Evolutionary conservation across 2,113 vertebrate genomes (phyloP), one percentile per base, ranked within the genome.

Genomic region (Melanerpes formicivorus): DNA sequence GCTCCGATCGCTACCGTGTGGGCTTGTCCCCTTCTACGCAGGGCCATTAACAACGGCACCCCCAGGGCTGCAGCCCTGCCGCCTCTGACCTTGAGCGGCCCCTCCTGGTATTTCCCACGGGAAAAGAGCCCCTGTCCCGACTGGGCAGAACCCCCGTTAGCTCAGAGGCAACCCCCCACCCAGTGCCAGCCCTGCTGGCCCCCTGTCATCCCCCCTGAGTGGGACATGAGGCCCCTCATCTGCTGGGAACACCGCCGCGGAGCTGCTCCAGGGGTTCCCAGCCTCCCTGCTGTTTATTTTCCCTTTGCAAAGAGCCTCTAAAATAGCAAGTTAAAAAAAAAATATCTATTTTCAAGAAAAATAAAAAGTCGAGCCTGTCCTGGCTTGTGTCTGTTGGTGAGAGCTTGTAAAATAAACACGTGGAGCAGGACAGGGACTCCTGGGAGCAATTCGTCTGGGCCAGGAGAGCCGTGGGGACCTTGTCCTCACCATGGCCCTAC

Each of bases 231-330:
- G 92, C 88, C 89, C 73, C 90, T 76, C 3, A 15, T 81, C 78
- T 86, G 70, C 89, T 94, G 94, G 89, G 84, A 94, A 67, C 92
- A 69, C 48, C 1, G 1, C 63, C 80, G 34, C 58, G 0, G 11
- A 84, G 88, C 80, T 29, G 48, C 91, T 77, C 69, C 22, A 0
- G 84, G 75, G 73, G 74, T 90, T 93, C 84, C 63, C 89, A 91
- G 95, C 52, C 88, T 96, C 73, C 91, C 80, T 1, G 25, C 84
- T 96, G 96, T 95, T 96, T 96, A 93, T 96, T 96, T 96, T 95
- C 87, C 73, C 91, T 95, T 74, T 44, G 55, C 70, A 95, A 94
- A 93, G 82, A 96, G 63, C 70, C 67, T 93, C 81, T 92, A 80
- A 94, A 96, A 96, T 92, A 95, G 78, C 89, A 87, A 74, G 75